Base-by-base conservation (phyloP, 1,140 invertebrate species). In the Conus ventricosus region DNA sequence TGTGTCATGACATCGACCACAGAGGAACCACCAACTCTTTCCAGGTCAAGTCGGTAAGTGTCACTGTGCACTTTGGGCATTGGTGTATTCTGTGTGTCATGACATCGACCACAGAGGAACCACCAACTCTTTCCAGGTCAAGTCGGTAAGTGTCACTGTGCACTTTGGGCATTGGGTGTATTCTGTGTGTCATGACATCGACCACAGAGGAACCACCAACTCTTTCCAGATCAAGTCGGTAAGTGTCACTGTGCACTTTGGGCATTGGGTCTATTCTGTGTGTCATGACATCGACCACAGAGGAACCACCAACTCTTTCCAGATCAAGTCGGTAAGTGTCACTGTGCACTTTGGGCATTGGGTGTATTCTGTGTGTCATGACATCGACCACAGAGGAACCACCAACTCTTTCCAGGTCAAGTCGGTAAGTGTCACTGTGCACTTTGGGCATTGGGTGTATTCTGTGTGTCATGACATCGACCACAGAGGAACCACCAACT, bases 341-440 rank as follows among this genome's bases (percentile, higher is more conserved):
- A 17, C 6, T 20, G 6, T 71, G 11, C 13, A 17, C 20, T 23
- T 71, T 71, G 67, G 39, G 39, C 39, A 39, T 39, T 71, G 15
- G 99, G 98, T 95, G 95, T 99, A 8, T 99, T 98, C 94, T n/a
- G n/a, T 99, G 8, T 99, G 98, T 94, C 99, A 99, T 95, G 99
- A 99, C 90, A 94, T 95, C 90, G 98, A 99, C 94, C 98, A 99
- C 92, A 96, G 98, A 88, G 96, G 97, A 10, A 99, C 99, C 0
- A 99, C 99, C 94, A 99, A 99, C 94, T 98, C 98, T 17, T 99
- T 99, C 94, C 99, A 99, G 95, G 92, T 97, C 60, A 96, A 96
- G 84, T 96, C 96, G 93, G 95, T 95, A 92, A 94, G 95, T 92
- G 67, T 71, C 20, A 17, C 6, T 20, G 6, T 71, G 11, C 13